phyloP scores from a whole-genome alignment of 2,113 vertebrate species.

The Hipposideros armiger region DNA sequence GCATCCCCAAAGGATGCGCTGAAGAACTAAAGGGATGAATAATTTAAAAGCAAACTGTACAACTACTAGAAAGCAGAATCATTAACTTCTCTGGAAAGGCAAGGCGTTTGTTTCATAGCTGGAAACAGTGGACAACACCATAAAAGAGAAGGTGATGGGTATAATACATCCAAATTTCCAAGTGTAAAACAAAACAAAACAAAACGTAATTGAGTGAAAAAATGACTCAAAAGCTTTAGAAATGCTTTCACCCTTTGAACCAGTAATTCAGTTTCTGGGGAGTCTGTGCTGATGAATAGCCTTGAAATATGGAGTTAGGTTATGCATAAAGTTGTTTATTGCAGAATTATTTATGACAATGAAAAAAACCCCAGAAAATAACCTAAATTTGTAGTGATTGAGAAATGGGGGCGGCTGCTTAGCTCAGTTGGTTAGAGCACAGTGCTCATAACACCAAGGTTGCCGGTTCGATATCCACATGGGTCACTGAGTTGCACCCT shows the following conservation, averaged over 20 bases:
- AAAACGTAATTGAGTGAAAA: not conserved
- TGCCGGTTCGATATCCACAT: no score
- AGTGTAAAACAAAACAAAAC: not conserved
- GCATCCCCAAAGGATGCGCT: not conserved
- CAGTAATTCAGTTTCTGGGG: not conserved
- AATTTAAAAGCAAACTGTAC: slow-evolving; percentile 25
- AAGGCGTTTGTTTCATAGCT: not conserved
- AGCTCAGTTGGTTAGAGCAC: no score
- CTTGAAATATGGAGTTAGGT: not conserved
- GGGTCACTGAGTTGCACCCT: no score
- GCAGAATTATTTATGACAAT: slow-evolving; percentile 1
- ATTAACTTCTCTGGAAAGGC: not conserved
- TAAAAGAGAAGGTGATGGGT: not conserved
- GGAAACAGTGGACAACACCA: not conserved
- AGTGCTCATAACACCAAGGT: no score
- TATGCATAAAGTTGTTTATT: not conserved
- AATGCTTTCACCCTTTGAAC: not conserved
- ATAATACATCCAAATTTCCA: not conserved
- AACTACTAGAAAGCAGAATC: not conserved
- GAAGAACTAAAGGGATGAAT: not conserved
- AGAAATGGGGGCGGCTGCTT: not conserved
- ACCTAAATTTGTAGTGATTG: not conserved
- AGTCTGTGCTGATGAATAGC: not conserved
- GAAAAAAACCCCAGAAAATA: not conserved
- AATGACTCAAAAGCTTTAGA: not conserved